These are phyloP conservation scores for Philereme vetulata DNA, from an alignment of 2,888 invertebrate species.

Conservation along the genomic window DNA sequence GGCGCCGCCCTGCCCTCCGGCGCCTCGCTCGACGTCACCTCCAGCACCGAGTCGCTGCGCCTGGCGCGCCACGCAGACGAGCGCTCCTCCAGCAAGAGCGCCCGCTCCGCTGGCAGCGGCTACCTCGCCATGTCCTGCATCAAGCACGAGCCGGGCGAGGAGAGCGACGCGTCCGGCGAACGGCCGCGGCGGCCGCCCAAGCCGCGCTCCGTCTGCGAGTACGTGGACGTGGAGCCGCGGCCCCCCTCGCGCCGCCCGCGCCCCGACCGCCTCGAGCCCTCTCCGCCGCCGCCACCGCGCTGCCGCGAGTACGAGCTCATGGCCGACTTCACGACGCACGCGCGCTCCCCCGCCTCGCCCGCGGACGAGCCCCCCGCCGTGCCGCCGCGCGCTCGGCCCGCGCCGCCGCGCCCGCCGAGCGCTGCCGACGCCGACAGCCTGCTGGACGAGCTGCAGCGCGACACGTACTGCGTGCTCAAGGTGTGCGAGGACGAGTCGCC, in stretches of 20 bases:
- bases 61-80: constrained; percentile 68
- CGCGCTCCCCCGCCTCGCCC: constrained; percentile 40
- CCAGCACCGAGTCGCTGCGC: constrained; percentile 72
- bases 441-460: constrained; percentile 72
- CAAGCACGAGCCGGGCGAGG: constrained; percentile 65
- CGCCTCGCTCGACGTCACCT: constrained; percentile 58
- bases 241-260: constrained; percentile 41
- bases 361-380: constrained; percentile 61
- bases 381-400: constrained; percentile 56
- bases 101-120: constrained; percentile 68
- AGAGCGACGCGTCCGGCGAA: constrained; percentile 66
- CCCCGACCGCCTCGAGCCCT: constrained; percentile 47
- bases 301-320: constrained; percentile 76
- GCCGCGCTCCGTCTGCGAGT: constrained; percentile 56
- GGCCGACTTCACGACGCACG: constrained; percentile 68
- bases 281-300: constrained; percentile 42
- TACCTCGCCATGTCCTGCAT: constrained; percentile 78
- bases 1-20: constrained; percentile 59
- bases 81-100: constrained; percentile 71
- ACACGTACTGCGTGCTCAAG: constrained; percentile 69
- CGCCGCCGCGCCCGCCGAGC: constrained; percentile 48
- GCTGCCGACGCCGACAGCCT: constrained; percentile 72
- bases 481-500: constrained; percentile 70
- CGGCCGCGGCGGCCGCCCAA: constrained; percentile 73
- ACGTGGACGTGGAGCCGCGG: constrained; percentile 58